Evolutionary conservation across 2,113 vertebrate genomes (phyloP).

Genomic region (Bostrychus sinensis): DNA sequence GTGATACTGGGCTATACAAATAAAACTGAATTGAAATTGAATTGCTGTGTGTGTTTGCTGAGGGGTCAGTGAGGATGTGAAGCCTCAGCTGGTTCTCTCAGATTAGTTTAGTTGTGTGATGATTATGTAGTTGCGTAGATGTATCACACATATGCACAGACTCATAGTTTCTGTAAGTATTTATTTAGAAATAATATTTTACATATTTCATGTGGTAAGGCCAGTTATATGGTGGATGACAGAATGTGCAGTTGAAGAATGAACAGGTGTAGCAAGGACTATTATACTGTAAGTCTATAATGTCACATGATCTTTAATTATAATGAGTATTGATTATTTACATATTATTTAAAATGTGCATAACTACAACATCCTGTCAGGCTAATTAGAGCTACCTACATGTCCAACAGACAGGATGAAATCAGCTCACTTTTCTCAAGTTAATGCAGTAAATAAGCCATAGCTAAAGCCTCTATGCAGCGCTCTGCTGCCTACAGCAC

Average conservation of each 20-base stretch:
- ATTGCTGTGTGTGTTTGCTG: too few relatives aligned
- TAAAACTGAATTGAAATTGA: too few relatives aligned
- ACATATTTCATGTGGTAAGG: constrained; percentile 69
- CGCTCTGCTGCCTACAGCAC: constrained; percentile 74
- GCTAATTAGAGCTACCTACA: constrained; percentile 69
- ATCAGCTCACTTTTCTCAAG: constrained; percentile 71
- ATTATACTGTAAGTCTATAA: constrained; percentile 56
- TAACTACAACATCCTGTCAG: constrained; percentile 68
- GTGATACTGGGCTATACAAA: too few relatives aligned
- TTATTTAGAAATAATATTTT: constrained; percentile 74
- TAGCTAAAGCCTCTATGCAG: constrained; percentile 74
- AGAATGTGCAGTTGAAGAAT: too few relatives aligned
- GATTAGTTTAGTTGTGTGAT: too few relatives aligned
- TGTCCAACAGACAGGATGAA: constrained; percentile 60
- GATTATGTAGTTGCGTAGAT: too few relatives aligned
- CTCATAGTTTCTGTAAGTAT: constrained; percentile 51
- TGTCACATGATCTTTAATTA: constrained; percentile 51
- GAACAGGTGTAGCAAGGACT: too few relatives aligned
- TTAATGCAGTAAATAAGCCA: constrained; percentile 68
- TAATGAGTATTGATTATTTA: constrained; percentile 70
- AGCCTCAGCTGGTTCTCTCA: too few relatives aligned
- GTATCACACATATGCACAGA: constrained; percentile 29
- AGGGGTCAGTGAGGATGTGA: too few relatives aligned
- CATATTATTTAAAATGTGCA: constrained; percentile 64
- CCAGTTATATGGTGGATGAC: constrained; percentile 58